Conservation (phyloP, 2,797 vertebrate species). For the Sciurus vulgaris region DNA sequence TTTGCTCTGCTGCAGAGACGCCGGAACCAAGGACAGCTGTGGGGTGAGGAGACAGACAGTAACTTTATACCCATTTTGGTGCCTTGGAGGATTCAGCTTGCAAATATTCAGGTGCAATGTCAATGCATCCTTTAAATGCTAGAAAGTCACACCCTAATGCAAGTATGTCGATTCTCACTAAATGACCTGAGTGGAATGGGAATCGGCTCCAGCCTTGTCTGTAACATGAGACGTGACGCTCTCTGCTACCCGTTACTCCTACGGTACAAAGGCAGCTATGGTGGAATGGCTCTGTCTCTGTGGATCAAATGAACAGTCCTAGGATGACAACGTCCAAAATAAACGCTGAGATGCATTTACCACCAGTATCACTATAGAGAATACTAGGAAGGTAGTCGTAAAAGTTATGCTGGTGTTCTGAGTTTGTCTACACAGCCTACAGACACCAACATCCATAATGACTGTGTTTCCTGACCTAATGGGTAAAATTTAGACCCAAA, state of each 20-base stretch:
- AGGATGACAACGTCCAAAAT: conserved; percentile 30
- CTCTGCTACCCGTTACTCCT: background rate
- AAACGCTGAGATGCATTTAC: conserved; percentile 21
- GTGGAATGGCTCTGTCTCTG: background rate
- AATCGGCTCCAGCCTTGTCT: background rate
- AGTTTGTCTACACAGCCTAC: background rate
- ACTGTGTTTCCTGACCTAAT: background rate
- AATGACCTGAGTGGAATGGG: background rate
- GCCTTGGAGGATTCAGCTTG: background rate
- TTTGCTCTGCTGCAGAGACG: background rate
- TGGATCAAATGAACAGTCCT: conserved; percentile 40
- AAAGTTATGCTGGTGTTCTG: background rate
- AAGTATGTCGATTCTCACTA: conserved; percentile 25
- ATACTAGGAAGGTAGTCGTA: background rate
- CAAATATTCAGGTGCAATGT: background rate
- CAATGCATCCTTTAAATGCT: conserved; percentile 26
- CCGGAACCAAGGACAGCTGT: background rate
- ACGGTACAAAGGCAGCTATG: background rate
- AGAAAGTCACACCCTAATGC: background rate
- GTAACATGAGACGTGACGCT: background rate
- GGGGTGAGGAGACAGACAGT: background rate
- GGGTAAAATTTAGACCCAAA: background rate
- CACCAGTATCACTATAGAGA: background rate
- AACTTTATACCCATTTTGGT: conserved; percentile 31
- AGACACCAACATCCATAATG: background rate